Evolutionary conservation across 2,113 vertebrate species (phyloP).

Genomic region (Chunga burmeisteri): DNA sequence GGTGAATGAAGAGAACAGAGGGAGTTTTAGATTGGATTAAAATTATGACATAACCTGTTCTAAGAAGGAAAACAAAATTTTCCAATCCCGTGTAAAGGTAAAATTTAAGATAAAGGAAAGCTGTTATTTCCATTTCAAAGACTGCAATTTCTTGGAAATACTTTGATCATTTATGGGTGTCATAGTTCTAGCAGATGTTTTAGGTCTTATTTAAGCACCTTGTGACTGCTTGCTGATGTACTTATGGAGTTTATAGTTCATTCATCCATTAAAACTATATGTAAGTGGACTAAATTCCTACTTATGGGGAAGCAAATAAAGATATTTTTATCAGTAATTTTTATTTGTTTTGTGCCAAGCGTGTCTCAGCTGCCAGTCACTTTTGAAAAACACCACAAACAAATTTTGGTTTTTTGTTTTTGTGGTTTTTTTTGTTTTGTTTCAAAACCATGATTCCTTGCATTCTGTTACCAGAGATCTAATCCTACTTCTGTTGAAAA

Average conservation of each 20-base stretch:
- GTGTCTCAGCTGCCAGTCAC: neutral
- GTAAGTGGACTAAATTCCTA: neutral
- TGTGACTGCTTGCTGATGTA: neutral
- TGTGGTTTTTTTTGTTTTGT: neutral
- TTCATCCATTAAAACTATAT: neutral
- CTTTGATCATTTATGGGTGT: slow-evolving; percentile 41
- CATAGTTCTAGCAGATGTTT: neutral
- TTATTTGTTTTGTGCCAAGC: neutral
- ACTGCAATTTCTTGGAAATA: slow-evolving; percentile 13
- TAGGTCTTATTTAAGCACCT: neutral
- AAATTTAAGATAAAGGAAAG: slow-evolving; percentile 6
- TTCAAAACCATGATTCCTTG: neutral
- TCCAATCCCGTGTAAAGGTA: neutral
- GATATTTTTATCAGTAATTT: neutral
- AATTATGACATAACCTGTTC: neutral
- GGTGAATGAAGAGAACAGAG: neutral
- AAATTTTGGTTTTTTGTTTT: neutral
- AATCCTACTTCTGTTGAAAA: neutral
- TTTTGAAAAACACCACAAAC: neutral
- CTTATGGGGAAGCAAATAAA: neutral
- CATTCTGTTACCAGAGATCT: neutral
- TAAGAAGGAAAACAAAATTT: neutral
- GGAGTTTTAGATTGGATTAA: slow-evolving; percentile 13
- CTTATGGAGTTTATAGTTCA: neutral
- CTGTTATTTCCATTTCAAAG: slow-evolving; percentile 61